Evolutionary conservation across 1,140 invertebrate genomes (phyloP), one percentile per base, ranked within the genome.

Genomic region (Drosophila nigromelanica): DNA sequence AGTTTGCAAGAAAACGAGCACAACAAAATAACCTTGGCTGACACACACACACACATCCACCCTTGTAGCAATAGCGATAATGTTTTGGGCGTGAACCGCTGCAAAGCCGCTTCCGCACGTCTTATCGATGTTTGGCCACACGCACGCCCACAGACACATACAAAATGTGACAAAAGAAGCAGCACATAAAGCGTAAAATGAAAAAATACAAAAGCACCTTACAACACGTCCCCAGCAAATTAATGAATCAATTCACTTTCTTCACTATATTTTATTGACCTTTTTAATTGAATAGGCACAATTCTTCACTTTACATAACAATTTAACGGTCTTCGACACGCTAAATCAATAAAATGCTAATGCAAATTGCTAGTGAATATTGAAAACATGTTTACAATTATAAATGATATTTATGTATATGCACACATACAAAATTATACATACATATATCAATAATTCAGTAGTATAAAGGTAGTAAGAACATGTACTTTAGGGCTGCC

Each of bases 221-320:
- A 33, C 45, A 24, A 10, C 10, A 48, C 33, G 33, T 30, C 14
- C 33, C 43, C 43, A 27, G 35, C 30, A 48, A 76, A 79, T 85
- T 61, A 70, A 77, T 83, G 72, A 85, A 83, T 81, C 70, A 78
- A 85, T 87, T 78, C 66, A 62, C 59, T 61, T 55, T 64, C 51
- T 50, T 24, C 50, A 54, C 33, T 47, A 43, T 37, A 59, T 77
- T 27, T 27, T 40, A 45, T 42, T 74, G 82, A 85, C 81, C 81
- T 85, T 78, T 51, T 78, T 51, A 62, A 76, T 73, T 83, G 35
- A 70, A 67, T 77, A 68, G 55, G 27, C 21, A 10, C 11, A 60
- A 42, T 10, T 39, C 21, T 35, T 72, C 37, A 43, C 12, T 78
- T 82, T 82, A 78, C 66, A 82, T 81, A 81, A 64, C 24, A 27